Evolutionary conservation across 2,113 vertebrate genomes (phyloP).

Genomic region (Elephas maximus): DNA sequence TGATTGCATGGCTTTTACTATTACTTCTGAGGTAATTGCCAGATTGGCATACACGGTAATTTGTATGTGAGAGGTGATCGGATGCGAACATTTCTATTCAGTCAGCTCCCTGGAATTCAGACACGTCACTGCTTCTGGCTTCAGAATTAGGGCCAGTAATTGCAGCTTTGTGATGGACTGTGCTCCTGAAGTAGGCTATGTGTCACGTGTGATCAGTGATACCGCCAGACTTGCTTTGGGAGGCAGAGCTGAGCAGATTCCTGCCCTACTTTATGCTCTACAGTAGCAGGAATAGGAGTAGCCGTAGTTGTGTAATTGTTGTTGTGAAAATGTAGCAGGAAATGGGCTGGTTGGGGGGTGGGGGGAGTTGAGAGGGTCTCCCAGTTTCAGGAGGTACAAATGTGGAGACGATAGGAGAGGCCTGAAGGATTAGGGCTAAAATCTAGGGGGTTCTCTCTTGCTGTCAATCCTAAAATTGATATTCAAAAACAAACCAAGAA

Average conservation of each 20-base stretch:
- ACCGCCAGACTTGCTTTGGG: not conserved
- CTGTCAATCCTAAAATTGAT: constrained; percentile 13
- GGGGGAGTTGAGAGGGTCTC: not conserved
- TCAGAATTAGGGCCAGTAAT: constrained; percentile 77
- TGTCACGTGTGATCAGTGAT: not conserved
- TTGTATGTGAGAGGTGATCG: constrained; percentile 79
- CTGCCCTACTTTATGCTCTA: not conserved
- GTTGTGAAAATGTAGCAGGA: not conserved
- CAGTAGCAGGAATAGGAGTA: no score
- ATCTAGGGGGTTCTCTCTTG: not conserved
- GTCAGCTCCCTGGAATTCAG: constrained; percentile 77
- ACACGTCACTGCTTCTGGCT: constrained; percentile 76
- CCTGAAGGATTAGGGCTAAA: not conserved
- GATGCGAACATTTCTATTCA: constrained; percentile 78
- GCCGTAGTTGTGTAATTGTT: not conserved
- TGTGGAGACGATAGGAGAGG: not conserved
- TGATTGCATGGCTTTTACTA: constrained; percentile 77
- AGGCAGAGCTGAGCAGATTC: constrained; percentile 14
- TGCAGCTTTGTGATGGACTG: constrained; percentile 59
- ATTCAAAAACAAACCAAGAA: no score
- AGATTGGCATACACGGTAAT: constrained; percentile 77
- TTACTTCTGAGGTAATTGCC: constrained; percentile 81
- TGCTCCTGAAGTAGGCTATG: constrained; percentile 37
- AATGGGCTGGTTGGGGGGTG: not conserved
- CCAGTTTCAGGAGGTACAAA: not conserved